These are phyloP conservation scores for Stenurella melanura DNA, from an alignment of 2,888 invertebrate species.

Conservation along the genomic window DNA sequence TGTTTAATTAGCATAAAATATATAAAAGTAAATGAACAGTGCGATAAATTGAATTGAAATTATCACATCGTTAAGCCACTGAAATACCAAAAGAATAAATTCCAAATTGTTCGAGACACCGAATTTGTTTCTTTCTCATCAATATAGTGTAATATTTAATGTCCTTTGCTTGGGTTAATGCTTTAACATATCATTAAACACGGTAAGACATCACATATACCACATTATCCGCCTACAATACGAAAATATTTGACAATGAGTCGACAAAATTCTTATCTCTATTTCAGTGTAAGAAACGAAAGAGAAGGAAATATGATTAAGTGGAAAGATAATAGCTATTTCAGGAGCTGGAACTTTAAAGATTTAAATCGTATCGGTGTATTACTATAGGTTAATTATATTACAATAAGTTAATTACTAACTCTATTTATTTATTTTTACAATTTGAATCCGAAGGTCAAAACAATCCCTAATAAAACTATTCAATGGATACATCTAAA, in stretches of 20 bases:
- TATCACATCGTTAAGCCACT: constrained; percentile 67
- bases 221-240: constrained; percentile 52
- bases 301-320: constrained; percentile 16
- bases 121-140: constrained; percentile 60
- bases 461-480: too few species aligned
- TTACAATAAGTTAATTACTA: too few species aligned
- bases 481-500: too few species aligned
- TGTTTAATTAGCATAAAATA: constrained; percentile 68
- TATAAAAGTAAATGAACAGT: constrained; percentile 64
- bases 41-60: constrained; percentile 68
- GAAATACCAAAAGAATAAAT: constrained; percentile 59
- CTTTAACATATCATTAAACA: constrained; percentile 66
- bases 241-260: constrained; percentile 36
- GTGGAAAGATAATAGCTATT: constrained; percentile 14
- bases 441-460: too few species aligned
- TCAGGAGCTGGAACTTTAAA: constrained; percentile 36
- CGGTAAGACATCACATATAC: constrained; percentile 62
- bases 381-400: not conserved
- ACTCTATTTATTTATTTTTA: too few species aligned
- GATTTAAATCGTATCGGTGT: constrained; percentile 18
- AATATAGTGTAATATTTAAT: constrained; percentile 67
- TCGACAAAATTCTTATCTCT: constrained; percentile 29
- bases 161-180: constrained; percentile 62
- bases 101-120: constrained; percentile 49
- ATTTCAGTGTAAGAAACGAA: not conserved